phyloP scores from a whole-genome alignment of 2,888 invertebrate species.

The Neoscelio sp. region DNA sequence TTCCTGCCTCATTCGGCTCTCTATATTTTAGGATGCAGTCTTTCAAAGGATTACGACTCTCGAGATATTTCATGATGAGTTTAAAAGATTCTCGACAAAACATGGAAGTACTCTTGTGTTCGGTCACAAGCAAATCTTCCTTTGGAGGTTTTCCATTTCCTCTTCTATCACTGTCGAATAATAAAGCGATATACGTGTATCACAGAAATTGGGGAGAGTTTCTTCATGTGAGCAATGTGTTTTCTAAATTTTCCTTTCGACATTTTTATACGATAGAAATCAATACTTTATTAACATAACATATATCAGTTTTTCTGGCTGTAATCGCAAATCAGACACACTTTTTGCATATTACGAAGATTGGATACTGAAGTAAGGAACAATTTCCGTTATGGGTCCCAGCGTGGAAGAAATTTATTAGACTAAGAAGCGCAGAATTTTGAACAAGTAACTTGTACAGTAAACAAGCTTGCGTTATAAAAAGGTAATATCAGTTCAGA shows the following conservation, averaged over 20 bases:
- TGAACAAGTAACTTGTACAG: too few species aligned
- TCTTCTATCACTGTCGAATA: constrained; percentile 50
- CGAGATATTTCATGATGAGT: constrained; percentile 52
- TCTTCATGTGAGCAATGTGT: constrained; percentile 20
- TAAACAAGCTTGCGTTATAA: too few species aligned
- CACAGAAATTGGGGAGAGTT: constrained; percentile 3
- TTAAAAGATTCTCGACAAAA: constrained; percentile 54
- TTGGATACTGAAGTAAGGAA: neutral
- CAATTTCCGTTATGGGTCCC: too few species aligned
- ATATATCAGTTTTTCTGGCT: neutral
- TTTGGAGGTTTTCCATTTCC: constrained; percentile 41
- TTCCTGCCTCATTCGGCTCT: constrained; percentile 25
- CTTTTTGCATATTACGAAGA: neutral
- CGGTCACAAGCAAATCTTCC: constrained; percentile 43
- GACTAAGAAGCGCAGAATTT: too few species aligned
- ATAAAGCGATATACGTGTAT: constrained; percentile 42
- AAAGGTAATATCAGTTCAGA: too few species aligned
- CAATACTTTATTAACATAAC: constrained; percentile 21
- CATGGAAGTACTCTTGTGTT: constrained; percentile 53
- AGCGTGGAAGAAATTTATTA: too few species aligned
- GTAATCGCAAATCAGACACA: neutral
- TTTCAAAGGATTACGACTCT: constrained; percentile 33
- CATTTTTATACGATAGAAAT: constrained; percentile 19
- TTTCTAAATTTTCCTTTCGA: constrained; percentile 17
- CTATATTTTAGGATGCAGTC: constrained; percentile 20